Conservation (phyloP, 2,797 vertebrate genomes). For the Discoglossus pictus region DNA sequence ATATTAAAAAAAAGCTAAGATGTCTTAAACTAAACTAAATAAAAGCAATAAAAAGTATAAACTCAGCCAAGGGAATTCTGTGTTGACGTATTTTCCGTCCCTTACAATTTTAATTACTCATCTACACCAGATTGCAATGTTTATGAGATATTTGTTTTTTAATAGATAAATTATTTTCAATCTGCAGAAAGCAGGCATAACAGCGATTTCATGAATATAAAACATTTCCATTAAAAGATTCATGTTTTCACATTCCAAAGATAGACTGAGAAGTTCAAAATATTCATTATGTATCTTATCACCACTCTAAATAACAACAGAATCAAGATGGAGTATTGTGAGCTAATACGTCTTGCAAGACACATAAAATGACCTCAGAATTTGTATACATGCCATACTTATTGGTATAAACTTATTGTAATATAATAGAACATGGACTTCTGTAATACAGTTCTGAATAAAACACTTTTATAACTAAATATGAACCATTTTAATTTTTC, state of each 20-base stretch:
- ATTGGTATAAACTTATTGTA: too few relatives aligned
- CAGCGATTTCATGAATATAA: constrained; percentile 57
- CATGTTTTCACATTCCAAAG: constrained; percentile 50
- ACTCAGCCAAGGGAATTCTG: constrained; percentile 2
- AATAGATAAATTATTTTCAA: constrained; percentile 44
- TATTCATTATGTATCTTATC: constrained; percentile 40
- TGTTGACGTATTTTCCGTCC: constrained; percentile 8
- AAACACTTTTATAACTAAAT: too few relatives aligned
- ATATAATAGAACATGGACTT: too few relatives aligned
- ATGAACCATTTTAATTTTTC: too few relatives aligned
- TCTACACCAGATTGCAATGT: constrained; percentile 22
- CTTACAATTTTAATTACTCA: constrained; percentile 42
- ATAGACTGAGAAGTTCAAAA: constrained; percentile 47
- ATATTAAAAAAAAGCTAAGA: too few relatives aligned
- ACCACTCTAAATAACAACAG: background rate
- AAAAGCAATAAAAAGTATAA: too few relatives aligned
- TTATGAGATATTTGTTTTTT: constrained; percentile 44
- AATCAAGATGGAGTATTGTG: constrained; percentile 25
- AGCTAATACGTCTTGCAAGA: constrained; percentile 22
- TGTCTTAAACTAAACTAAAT: too few relatives aligned
- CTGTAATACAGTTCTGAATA: constrained; percentile 4
- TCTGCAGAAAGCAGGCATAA: constrained; percentile 39
- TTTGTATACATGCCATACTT: too few relatives aligned
- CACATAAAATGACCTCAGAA: constrained; percentile 45
- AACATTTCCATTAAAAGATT: constrained; percentile 52